Conservation (phyloP, 2,113 vertebrate genomes). For the Oxyruncus cristatus region DNA sequence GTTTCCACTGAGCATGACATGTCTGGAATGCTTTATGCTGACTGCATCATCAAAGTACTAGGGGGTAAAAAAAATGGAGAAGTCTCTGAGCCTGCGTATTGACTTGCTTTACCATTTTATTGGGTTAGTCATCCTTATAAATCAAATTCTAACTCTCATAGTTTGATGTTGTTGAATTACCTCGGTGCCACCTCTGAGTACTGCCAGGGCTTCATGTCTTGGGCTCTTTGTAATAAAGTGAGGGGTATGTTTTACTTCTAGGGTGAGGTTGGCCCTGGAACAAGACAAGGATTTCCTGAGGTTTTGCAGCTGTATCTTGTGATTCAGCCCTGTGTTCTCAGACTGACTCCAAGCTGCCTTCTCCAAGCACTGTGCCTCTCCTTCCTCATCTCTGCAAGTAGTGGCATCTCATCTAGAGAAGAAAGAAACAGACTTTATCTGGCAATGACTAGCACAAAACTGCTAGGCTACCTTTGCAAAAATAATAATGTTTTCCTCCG, state of each 20-base stretch:
- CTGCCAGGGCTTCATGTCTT: constrained; percentile 4
- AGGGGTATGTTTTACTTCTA: background rate
- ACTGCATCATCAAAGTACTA: constrained; percentile 64
- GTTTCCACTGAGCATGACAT: constrained; percentile 63
- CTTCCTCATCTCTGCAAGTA: background rate
- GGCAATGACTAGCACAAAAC: background rate
- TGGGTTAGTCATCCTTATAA: constrained; percentile 75
- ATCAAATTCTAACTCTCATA: constrained; percentile 38
- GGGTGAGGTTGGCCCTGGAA: background rate
- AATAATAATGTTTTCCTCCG: background rate
- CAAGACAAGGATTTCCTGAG: constrained; percentile 36
- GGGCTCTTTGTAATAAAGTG: background rate
- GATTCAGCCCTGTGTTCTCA: background rate
- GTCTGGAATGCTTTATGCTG: constrained; percentile 56
- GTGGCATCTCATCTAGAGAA: background rate
- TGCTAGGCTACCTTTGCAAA: background rate
- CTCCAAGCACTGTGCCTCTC: background rate
- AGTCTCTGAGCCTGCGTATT: constrained; percentile 68
- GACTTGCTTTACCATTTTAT: constrained; percentile 76
- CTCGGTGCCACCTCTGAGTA: constrained; percentile 26
- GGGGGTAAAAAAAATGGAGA: constrained; percentile 34
- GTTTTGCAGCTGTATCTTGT: background rate
- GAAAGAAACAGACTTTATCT: background rate
- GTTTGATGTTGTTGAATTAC: constrained; percentile 56
- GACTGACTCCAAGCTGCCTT: fast-evolving